A percentile compares a stretch with the other conserved stretches of the same genome.
phyloP scores from a whole-genome alignment of 2,113 vertebrate species.

The Panurus biarmicus region DNA sequence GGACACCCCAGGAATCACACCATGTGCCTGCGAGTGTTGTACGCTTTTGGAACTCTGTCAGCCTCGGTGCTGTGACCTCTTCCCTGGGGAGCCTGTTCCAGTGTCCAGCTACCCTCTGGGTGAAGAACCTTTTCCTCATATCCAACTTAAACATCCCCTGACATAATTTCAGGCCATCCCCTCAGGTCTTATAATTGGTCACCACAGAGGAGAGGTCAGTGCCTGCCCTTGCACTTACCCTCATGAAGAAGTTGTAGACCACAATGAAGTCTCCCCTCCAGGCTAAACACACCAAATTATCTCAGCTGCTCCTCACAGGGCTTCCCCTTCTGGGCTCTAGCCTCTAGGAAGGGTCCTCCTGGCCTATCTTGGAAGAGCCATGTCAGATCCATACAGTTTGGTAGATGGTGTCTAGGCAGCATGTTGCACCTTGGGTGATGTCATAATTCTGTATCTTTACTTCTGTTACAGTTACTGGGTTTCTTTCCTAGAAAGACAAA shows the following conservation, averaged over 20 bases:
- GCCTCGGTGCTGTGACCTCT: not conserved
- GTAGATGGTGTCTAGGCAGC: not conserved
- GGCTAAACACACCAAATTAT: not conserved
- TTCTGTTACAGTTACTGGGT: not conserved
- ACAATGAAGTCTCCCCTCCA: not conserved
- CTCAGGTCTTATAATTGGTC: accelerated
- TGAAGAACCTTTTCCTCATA: not conserved
- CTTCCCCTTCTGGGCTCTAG: not conserved
- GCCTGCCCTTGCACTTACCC: not conserved
- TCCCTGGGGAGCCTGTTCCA: not conserved
- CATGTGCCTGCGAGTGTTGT: not conserved
- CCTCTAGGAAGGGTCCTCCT: too few species aligned
- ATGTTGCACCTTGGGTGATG: not conserved
- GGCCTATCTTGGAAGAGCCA: not conserved
- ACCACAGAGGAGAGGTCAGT: too few species aligned
- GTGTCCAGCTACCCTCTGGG: not conserved
- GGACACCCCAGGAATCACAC: not conserved
- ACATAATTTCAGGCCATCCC: not conserved
- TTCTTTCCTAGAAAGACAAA: not conserved
- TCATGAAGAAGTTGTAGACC: not conserved
- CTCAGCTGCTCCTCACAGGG: not conserved
- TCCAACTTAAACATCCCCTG: accelerated
- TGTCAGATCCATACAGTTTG: not conserved
- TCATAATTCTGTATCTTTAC: not conserved
- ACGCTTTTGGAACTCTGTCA: accelerated